phyloP scores from a whole-genome alignment of 2,797 vertebrate genomes.

The Heliangelus exortis region DNA sequence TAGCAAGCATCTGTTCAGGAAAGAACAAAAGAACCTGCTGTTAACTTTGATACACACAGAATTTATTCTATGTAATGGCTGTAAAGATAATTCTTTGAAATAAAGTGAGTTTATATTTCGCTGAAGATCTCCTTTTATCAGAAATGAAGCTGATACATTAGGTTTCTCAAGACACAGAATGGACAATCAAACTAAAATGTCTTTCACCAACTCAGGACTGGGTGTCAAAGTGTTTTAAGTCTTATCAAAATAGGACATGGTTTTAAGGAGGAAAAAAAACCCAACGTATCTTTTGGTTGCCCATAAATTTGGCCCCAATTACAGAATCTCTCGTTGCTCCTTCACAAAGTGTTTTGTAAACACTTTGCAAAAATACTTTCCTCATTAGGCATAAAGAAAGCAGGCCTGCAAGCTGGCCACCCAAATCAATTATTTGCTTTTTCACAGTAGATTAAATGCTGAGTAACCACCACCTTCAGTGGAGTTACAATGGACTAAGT shows the following conservation, averaged over 20 bases:
- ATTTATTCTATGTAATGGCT: not conserved
- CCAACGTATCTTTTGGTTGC: not conserved
- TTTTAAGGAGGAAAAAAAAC: not conserved
- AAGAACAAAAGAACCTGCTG: not conserved
- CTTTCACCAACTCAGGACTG: not conserved
- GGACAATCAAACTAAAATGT: not conserved
- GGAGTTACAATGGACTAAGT: not conserved
- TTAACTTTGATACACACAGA: not conserved
- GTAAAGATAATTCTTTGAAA: not conserved
- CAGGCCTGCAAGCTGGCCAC: not conserved
- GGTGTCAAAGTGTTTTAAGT: not conserved
- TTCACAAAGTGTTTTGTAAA: not conserved
- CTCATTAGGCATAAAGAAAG: conserved; percentile 18
- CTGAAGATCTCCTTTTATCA: not conserved
- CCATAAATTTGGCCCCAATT: not conserved
- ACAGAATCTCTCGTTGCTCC: not conserved
- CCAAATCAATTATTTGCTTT: conserved; percentile 14
- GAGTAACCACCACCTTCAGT: not conserved
- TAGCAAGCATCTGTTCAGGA: not conserved
- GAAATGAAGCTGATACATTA: not conserved
- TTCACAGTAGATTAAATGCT: conserved; percentile 21
- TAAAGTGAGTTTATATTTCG: not conserved
- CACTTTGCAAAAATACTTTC: conserved; percentile 34
- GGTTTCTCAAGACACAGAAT: not conserved
- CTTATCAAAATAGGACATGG: not conserved